Evolutionary conservation across 1,140 invertebrate species (phyloP), one percentile per base, ranked within the genome.

Genomic region (Carcinoscorpius rotundicauda): DNA sequence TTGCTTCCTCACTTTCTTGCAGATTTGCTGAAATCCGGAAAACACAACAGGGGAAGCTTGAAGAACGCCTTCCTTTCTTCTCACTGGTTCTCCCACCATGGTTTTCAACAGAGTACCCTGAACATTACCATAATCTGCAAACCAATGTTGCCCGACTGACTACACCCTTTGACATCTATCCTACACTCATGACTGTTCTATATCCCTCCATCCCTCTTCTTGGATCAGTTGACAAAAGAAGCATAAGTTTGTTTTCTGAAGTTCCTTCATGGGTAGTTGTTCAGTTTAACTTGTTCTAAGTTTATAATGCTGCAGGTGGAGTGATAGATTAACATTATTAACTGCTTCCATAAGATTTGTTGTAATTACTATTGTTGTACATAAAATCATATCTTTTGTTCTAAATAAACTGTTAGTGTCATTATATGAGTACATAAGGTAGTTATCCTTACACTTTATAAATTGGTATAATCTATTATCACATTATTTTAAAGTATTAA

Each of bases 31-130:
- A 85, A 60, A 68, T 78, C 6, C 82, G 92, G 2, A 84, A 88
- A 69, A 93, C 90, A 0, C 78, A 91, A 6, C 90, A 93, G 76
- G 91, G 91, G 1, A 92, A 93, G 77, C 83, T 90, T 68, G 92
- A 96, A 74, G 92, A 96, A 72, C 81, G 92, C 5, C 71, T 94
- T 51, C 91, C 92, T 0, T 87, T 91, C 69, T 90, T 95, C 75
- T 85, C 86, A 0, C 84, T 93, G 62, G 78, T 82, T 0, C 82
- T 94, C 71, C 91, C 91, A 0, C 76, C 82, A 5, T 82, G 81
- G 73, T 84, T 93, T 68, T 67, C 74, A 61, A 81, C 81, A 60
- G 79, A 79, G 64, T 80, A 86, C 72, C 83, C 85, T 0, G 71
- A 78, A 52, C 81, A 82, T n/a, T 83, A 83, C 67, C 76, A 76